These are phyloP conservation scores for Drosophila colorata DNA, from an alignment of 2,888 invertebrate genomes.

Conservation along the genomic window DNA sequence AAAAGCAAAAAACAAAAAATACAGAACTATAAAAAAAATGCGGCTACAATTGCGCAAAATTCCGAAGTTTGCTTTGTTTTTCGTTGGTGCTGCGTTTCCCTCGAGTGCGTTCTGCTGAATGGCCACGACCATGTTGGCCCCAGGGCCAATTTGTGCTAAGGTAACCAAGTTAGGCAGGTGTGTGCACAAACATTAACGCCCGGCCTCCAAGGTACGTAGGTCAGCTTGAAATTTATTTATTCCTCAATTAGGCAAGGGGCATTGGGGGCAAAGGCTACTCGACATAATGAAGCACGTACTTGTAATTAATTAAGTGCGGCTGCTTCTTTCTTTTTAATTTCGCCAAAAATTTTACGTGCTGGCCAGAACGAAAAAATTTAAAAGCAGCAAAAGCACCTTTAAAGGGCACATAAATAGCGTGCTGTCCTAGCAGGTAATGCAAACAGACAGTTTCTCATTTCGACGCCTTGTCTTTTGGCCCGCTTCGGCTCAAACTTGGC, in stretches of 20 bases:
- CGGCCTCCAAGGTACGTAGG: conserved; percentile 41
- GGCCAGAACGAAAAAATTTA: background rate
- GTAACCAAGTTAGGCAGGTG: conserved; percentile 70
- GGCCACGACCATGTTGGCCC: conserved; percentile 43
- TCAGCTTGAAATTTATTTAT: conserved; percentile 78
- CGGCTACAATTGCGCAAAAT: conserved; percentile 73
- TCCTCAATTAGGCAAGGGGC: conserved; percentile 62
- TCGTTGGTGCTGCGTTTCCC: conserved; percentile 55
- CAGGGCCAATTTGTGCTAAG: conserved; percentile 62
- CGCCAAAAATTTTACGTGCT: conserved; percentile 43
- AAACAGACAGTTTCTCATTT: conserved; percentile 56
- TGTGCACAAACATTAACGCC: conserved; percentile 56
- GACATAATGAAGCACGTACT: conserved; percentile 76
- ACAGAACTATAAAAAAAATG: conserved; percentile 6
- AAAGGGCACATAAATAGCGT: conserved; percentile 42
- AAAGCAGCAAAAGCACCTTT: background rate
- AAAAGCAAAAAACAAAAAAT: conserved; percentile 5
- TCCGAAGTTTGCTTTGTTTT: conserved; percentile 70
- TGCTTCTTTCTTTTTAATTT: conserved; percentile 71
- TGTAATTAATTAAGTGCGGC: conserved; percentile 81
- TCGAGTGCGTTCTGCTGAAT: conserved; percentile 73
- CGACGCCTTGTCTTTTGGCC: conserved; percentile 46
- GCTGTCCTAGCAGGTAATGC: conserved; percentile 29
- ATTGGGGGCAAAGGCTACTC: conserved; percentile 9
- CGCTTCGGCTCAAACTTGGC: conserved; percentile 41